These are phyloP conservation scores for Drosophila prostipennis DNA, from an alignment of 2,888 invertebrate species.

Conservation along the genomic window DNA sequence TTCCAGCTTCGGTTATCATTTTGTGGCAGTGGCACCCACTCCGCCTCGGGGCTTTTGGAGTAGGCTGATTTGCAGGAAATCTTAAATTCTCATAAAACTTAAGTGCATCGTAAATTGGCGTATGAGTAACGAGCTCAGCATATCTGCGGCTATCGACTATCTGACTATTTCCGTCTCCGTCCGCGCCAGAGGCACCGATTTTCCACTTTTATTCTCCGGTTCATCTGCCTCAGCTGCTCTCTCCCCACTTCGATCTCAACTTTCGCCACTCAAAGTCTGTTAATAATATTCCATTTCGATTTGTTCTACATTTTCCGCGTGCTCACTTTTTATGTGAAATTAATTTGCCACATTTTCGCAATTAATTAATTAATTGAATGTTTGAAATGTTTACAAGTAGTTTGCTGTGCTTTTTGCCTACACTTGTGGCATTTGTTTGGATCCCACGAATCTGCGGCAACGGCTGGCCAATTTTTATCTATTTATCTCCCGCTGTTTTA, in stretches of 20 bases:
- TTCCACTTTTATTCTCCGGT: slow-evolving; percentile 24
- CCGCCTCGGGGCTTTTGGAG: slow-evolving; percentile 16
- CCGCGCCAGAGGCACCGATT: slow-evolving; percentile 43
- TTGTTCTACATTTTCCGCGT: slow-evolving; percentile 37
- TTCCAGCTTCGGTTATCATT: slow-evolving; percentile 46
- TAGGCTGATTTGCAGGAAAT: slow-evolving; percentile 70
- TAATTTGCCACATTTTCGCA: slow-evolving; percentile 75
- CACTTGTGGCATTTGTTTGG: slow-evolving; percentile 36
- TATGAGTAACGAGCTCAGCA: slow-evolving; percentile 74
- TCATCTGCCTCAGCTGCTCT: slow-evolving; percentile 10
- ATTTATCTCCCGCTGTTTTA: slow-evolving; percentile 78
- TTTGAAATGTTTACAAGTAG: slow-evolving; percentile 68
- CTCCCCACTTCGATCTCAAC: slow-evolving; percentile 53
- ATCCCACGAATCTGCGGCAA: slow-evolving; percentile 8
- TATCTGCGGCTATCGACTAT: slow-evolving; percentile 34
- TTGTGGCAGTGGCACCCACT: slow-evolving; percentile 26
- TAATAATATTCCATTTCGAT: slow-evolving; percentile 58
- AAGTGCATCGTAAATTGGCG: slow-evolving; percentile 77
- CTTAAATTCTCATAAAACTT: slow-evolving; percentile 80
- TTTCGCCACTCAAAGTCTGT: slow-evolving; percentile 41
- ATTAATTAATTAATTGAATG: slow-evolving; percentile 77
- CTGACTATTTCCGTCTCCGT: slow-evolving; percentile 64
- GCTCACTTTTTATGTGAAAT: slow-evolving; percentile 68
- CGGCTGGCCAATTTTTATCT: slow-evolving; percentile 71
- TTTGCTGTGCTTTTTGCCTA: slow-evolving; percentile 28